Base-by-base conservation (phyloP, 2,888 invertebrate genomes). In the Oligia strigilis region DNA sequence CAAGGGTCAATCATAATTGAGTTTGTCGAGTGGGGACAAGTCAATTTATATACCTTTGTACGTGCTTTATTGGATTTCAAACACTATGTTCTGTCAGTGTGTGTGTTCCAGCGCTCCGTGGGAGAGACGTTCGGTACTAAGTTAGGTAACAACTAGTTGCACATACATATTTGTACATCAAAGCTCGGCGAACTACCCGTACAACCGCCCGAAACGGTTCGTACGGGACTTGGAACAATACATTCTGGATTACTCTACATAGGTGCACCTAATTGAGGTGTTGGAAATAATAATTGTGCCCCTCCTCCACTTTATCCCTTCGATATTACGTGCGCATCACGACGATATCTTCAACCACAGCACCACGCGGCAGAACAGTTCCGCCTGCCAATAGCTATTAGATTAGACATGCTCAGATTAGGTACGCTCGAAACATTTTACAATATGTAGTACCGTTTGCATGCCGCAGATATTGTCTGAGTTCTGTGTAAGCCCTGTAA, bases 1-100 rank as follows among this genome's bases (percentile, higher is more conserved):
- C 93, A 93, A 87, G 90, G 95, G 94, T 94, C 94, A 94, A 88
- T 89, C 89, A 91, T 94, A 95, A 94, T 95, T 94, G 93, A 93
- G 91, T 93, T 91, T 87, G 85, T 82, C 78, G 89, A 90, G 87
- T 79, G 79, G 82, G 79, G 80, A 65, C 87, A 82, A 84, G 77
- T 84, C 82, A 85, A 89, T 85, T 83, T 87, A 83, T 76, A 75
- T 83, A 84, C 72, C 80, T 84, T 75, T 80, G 72, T 86, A 84
- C 73, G 58, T 65, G 72, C 29, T 74, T 69, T 80, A 78, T 78
- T 70, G 70, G 65, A 81, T 88, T 87, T 82, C 76, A 64, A 85
- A 73, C 77, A 85, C 11, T 77, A 73, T 17, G 4, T 55, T 69
- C 55, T 70, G 46, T 64, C 46, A 62, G 19, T 74, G 19, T 65